Percentiles rank a stretch among this genome's conserved stretches.
Conservation (phyloP, 2,113 vertebrate genomes). For the Cynopterus brachyotis region DNA sequence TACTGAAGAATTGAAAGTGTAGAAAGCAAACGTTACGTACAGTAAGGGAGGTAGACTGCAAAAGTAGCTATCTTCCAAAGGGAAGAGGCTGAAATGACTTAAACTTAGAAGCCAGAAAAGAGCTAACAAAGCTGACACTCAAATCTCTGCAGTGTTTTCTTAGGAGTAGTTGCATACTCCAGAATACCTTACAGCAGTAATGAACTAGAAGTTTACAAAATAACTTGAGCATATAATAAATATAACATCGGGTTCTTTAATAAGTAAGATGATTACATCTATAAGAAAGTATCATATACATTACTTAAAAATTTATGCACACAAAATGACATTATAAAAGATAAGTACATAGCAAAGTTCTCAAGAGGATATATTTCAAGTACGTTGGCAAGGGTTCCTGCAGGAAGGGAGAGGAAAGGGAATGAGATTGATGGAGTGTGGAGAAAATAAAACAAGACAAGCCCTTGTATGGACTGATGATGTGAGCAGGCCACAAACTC, state of each 20-base stretch:
- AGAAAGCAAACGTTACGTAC: neutral
- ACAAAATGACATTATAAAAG: neutral
- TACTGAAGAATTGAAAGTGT: neutral
- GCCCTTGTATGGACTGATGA: neutral
- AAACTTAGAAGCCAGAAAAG: neutral
- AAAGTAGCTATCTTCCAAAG: neutral
- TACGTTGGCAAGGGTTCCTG: neutral
- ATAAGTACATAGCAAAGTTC: neutral
- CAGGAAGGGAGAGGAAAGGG: neutral
- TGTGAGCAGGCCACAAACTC: neutral
- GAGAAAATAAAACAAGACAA: neutral
- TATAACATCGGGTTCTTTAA: neutral
- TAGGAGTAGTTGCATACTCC: neutral
- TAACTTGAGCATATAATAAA: neutral
- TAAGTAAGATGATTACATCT: neutral
- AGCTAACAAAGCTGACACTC: neutral
- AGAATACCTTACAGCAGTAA: neutral
- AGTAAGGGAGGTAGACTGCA: neutral
- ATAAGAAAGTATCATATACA: neutral
- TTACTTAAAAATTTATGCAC: neutral
- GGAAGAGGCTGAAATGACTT: neutral
- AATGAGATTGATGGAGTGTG: fast-evolving
- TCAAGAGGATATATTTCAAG: neutral
- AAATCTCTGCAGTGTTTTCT: neutral
- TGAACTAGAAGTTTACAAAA: neutral